Evolutionary conservation across 2,888 invertebrate species (phyloP).

Genomic region (Ellobium chinense): DNA sequence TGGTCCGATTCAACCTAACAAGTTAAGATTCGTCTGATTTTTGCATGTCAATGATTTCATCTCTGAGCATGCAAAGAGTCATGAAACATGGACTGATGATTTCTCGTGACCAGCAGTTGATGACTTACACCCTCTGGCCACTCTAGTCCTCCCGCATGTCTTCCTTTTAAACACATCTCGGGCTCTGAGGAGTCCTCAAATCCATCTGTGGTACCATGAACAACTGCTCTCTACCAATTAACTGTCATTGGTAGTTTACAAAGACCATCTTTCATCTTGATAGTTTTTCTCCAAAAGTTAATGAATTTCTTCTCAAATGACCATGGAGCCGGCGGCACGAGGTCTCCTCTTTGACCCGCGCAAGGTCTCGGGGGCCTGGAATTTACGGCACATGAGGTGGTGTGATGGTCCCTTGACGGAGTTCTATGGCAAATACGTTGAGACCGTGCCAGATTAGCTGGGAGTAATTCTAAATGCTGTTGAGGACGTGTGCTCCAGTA

Average conservation of each 20-base stretch:
- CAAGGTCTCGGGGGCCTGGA: neutral
- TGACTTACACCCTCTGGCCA: neutral
- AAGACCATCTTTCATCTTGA: neutral
- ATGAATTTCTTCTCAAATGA: constrained; percentile 11
- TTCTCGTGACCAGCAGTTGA: neutral
- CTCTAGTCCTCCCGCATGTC: neutral
- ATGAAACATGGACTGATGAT: neutral
- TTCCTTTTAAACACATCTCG: too few species aligned
- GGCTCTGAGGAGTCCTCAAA: neutral
- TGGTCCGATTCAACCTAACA: too few species aligned
- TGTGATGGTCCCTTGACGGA: neutral
- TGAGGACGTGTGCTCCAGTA: too few species aligned
- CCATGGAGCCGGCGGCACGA: neutral
- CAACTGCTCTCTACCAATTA: neutral
- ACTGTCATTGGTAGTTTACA: neutral
- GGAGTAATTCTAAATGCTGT: too few species aligned
- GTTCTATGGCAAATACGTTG: neutral
- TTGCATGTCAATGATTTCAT: too few species aligned
- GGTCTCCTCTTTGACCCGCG: neutral
- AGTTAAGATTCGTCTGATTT: too few species aligned
- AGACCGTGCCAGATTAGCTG: neutral
- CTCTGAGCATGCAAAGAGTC: too few species aligned
- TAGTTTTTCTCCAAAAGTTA: neutral
- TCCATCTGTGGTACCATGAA: neutral
- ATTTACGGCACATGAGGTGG: constrained; percentile 12